These are phyloP conservation scores for Todus mexicanus DNA, from an alignment of 2,797 vertebrate species.

Conservation along the genomic window DNA sequence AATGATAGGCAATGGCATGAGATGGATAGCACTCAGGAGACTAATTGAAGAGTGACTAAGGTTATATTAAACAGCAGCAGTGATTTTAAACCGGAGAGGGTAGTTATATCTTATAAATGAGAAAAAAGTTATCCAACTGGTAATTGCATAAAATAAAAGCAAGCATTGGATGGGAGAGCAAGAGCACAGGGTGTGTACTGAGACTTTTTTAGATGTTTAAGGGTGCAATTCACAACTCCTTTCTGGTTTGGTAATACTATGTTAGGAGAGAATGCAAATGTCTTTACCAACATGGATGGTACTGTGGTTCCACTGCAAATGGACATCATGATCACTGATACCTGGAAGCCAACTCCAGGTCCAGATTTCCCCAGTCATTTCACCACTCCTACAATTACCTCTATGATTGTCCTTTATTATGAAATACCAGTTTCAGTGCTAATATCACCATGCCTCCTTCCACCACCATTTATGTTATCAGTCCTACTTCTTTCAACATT, in stretches of 20 bases:
- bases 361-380: neutral
- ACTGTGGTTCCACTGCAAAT: neutral
- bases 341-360: neutral
- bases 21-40: neutral
- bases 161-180: neutral
- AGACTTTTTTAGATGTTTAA: neutral
- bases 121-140: neutral
- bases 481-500: neutral
- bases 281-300: neutral
- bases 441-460: neutral
- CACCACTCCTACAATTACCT: neutral
- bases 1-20: neutral
- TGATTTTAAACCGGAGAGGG: neutral
- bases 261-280: neutral
- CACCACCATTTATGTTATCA: neutral
- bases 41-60: neutral
- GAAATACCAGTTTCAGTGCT: neutral
- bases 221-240: neutral
- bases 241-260: neutral
- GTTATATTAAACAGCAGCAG: neutral
- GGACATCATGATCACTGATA: neutral
- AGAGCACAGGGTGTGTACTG: neutral
- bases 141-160: neutral
- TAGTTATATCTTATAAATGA: neutral
- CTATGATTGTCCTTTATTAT: neutral